Conservation (phyloP, 2,888 invertebrate species). For the Patella ulyssiponensis region DNA sequence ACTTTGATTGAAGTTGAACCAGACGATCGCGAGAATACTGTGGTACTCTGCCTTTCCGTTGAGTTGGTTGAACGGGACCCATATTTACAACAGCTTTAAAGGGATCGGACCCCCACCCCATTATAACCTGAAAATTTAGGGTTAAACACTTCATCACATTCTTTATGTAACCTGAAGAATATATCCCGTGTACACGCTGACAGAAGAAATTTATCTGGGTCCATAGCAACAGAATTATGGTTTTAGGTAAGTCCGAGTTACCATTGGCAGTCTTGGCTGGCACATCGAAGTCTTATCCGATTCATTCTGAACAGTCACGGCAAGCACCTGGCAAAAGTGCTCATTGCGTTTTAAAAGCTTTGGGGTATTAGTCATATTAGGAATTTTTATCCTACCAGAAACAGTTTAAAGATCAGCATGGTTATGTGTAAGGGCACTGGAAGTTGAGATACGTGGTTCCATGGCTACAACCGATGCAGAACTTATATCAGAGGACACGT, state of each 20-base stretch:
- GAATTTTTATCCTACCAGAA: neutral
- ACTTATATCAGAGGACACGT: neutral
- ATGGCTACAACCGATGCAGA: neutral
- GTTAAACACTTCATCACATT: conserved; percentile 10
- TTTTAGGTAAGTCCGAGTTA: neutral
- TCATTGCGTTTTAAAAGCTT: neutral
- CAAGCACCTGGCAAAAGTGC: conserved; percentile 3
- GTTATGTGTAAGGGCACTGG: neutral
- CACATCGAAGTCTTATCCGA: neutral
- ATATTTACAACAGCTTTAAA: conserved; percentile 37
- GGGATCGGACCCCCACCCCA: neutral
- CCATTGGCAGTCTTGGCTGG: neutral
- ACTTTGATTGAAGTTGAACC: conserved; percentile 40
- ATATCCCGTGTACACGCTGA: neutral
- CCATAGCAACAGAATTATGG: neutral
- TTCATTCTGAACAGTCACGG: neutral
- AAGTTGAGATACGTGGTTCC: neutral
- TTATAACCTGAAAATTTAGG: neutral
- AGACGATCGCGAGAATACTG: conserved; percentile 42
- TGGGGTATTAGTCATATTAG: neutral
- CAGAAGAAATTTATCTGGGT: conserved; percentile 5
- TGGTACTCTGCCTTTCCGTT: conserved; percentile 44
- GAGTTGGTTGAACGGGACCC: conserved; percentile 47
- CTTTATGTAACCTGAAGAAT: neutral
- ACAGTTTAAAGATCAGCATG: neutral